A percentile compares a stretch with the other conserved stretches of the same genome.
Evolutionary conservation across 2,888 invertebrate genomes (phyloP).

Genomic region (Ophion ellenae): DNA sequence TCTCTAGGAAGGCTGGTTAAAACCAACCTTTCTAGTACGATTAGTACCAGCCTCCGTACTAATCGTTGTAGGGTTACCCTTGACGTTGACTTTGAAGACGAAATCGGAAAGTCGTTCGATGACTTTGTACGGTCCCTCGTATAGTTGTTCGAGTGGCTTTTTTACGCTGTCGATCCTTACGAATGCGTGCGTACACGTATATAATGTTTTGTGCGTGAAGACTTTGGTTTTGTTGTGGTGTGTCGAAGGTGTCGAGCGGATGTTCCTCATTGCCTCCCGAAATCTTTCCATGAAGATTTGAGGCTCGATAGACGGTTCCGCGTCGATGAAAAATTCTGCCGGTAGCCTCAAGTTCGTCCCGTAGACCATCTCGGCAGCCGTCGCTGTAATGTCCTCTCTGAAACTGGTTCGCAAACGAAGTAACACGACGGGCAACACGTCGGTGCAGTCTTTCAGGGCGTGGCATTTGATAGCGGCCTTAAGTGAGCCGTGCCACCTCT

Average conservation of each 20-base stretch:
- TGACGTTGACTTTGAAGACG: constrained; percentile 60
- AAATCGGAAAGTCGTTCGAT: too few relatives aligned
- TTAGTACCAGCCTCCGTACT: constrained; percentile 66
- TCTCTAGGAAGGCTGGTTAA: constrained; percentile 66
- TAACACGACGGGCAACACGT: constrained; percentile 69
- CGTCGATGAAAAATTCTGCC: constrained; percentile 61
- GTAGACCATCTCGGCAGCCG: constrained; percentile 59
- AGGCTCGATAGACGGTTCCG: constrained; percentile 37
- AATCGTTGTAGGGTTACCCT: constrained; percentile 56
- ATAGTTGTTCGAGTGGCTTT: constrained; percentile 68
- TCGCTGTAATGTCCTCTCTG: constrained; percentile 45
- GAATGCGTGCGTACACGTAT: constrained; percentile 64
- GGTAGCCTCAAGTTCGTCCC: constrained; percentile 59
- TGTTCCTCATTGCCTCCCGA: constrained; percentile 50
- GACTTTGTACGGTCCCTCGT: constrained; percentile 70
- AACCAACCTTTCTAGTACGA: too few relatives aligned
- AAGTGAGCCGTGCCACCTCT: constrained; percentile 81
- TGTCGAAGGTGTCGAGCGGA: constrained; percentile 49
- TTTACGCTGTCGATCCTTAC: constrained; percentile 48
- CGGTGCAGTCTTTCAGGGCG: constrained; percentile 51
- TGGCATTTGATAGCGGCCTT: constrained; percentile 79
- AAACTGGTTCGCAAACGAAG: constrained; percentile 74
- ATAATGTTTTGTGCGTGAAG: constrained; percentile 9
- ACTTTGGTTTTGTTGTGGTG: constrained; percentile 46
- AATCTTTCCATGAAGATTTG: constrained; percentile 57